phyloP scores from a whole-genome alignment of 2,888 invertebrate genomes.

The Acanthosepion lycidas region DNA sequence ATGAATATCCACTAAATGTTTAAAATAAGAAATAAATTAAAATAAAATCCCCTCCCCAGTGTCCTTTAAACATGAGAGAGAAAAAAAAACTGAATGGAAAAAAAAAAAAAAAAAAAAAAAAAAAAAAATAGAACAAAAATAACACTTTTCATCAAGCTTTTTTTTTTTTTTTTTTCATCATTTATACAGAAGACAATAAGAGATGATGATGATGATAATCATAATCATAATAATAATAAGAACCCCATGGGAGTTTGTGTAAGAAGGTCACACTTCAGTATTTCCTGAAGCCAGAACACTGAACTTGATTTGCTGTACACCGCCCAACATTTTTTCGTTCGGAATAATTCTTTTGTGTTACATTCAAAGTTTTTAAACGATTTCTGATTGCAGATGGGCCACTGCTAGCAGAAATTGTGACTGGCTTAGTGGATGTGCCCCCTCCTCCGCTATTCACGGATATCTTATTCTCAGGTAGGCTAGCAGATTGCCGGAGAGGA shows the following conservation, averaged over 20 bases:
- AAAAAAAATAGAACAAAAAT: no score
- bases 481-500: neutral
- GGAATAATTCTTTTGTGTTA: slow-evolving; percentile 4
- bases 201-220: no score
- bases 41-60: no score
- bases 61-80: neutral
- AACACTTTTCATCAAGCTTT: no score
- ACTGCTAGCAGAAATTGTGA: neutral
- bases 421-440: neutral
- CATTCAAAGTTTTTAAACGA: neutral
- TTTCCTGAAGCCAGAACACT: slow-evolving; percentile 13
- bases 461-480: neutral
- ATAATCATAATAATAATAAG: neutral
- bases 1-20: no score
- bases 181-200: no score
- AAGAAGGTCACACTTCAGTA: slow-evolving; percentile 41
- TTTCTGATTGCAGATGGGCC: neutral
- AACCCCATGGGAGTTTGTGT: slow-evolving; percentile 6
- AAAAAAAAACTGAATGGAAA: neutral
- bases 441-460: neutral
- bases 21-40: no score
- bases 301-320: neutral
- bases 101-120: neutral
- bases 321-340: neutral
- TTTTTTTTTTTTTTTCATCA: no score